Evolutionary conservation across 2,888 invertebrate genomes (phyloP), one percentile per base, ranked within the genome.

Genomic region (Lottia gigantea): DNA sequence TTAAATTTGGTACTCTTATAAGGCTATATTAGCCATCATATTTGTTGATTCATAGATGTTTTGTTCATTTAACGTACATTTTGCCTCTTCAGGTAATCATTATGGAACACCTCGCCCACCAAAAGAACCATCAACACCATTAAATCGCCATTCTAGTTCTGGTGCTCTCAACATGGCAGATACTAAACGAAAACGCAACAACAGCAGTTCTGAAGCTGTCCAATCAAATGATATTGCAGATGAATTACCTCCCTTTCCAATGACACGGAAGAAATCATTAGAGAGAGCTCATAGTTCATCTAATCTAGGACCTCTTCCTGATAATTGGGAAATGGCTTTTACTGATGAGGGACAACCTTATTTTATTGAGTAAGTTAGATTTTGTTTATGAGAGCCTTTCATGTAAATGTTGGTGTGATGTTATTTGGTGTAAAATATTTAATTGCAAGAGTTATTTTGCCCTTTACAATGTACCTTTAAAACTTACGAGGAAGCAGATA

Each of bases 291-390:
- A 83, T 49, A 84, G 84, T 72, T 64, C 78, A 12, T 78, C 77
- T n/a, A 80, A 81, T 63, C 90, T 97, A 70, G 97, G 97, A 23
- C 95, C 97, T 0, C 90, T 98, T 78, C 98, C 98, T 71, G 91
- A 93, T 6, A 97, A 97, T 91, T 98, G 98, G 98, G 98, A 98
- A 89, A 95, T 97, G 88, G 97, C 97, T 4, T 97, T 94, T 87
- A 97, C 98, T 15, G 97, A 97, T 78, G 95, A 95, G 74, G 98
- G 98, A 82, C 97, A 98, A 91, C 93, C 95, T 73, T 98, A 98
- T 90, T 98, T 97, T 87, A 98, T 98, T 82, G 97, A 98, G 87
- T 87, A 77, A 82, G 87, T 23, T 16, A n/a, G n/a, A n/a, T n/a
- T n/a, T n/a, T n/a, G n/a, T n/a, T n/a, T n/a, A n/a, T n/a, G n/a